phyloP scores from a whole-genome alignment of 2,113 vertebrate genomes.

The human (Homo sapiens) region GRCh38 chr1:242568001-242568500 shows the following conservation, averaged over 20 bases:
- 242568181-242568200: neutral
- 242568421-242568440: neutral
- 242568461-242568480: neutral
- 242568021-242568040: slow-evolving; percentile 59
- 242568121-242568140: neutral
- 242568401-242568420: neutral
- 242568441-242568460: neutral
- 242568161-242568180: neutral
- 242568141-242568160: neutral
- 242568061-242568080: slow-evolving; percentile 53
- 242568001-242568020: slow-evolving; percentile 65
- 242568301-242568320: neutral
- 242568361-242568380: neutral
- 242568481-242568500: neutral
- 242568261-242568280: neutral
- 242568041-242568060: slow-evolving; percentile 34
- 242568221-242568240: neutral
- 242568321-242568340: neutral
- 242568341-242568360: neutral
- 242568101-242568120: slow-evolving; percentile 18
- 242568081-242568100: slow-evolving; percentile 7
- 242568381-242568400: neutral
- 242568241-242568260: neutral
- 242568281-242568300: neutral
- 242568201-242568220: neutral